A percentile compares a stretch with the other conserved stretches of the same genome.
These are phyloP conservation scores for Myoxocephalus aenaeus DNA, from an alignment of 2,797 vertebrate genomes.

Conservation along the genomic window DNA sequence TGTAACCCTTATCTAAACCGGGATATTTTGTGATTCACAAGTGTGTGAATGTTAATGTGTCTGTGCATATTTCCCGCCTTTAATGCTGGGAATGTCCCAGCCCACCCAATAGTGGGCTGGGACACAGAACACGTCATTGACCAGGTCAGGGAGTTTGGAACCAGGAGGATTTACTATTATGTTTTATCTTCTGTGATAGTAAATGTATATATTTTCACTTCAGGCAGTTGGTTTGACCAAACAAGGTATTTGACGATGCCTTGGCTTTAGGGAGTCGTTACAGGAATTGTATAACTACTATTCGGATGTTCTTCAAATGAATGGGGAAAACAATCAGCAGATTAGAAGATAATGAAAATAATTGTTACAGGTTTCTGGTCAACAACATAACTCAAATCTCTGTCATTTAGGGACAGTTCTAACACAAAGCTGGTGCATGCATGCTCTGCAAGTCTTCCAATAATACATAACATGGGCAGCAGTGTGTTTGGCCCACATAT, in stretches of 20 bases:
- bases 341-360: background rate
- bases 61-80: background rate
- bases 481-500: background rate
- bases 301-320: background rate
- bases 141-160: background rate
- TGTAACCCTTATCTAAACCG: constrained; percentile 33
- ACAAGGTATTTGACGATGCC: background rate
- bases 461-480: background rate
- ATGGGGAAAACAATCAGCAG: background rate
- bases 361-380: background rate
- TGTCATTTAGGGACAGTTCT: background rate
- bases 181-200: background rate
- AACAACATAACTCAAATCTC: background rate
- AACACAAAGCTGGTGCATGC: too few species aligned
- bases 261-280: background rate
- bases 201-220: background rate
- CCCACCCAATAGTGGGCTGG: background rate
- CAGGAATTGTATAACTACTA: background rate
- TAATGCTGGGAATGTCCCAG: background rate
- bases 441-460: background rate
- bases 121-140: background rate
- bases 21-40: constrained; percentile 33
- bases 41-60: background rate
- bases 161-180: background rate
- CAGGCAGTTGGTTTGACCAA: background rate